Base-by-base conservation (phyloP, 23 tunicate genomes). In the Ascidia mentula region DNA sequence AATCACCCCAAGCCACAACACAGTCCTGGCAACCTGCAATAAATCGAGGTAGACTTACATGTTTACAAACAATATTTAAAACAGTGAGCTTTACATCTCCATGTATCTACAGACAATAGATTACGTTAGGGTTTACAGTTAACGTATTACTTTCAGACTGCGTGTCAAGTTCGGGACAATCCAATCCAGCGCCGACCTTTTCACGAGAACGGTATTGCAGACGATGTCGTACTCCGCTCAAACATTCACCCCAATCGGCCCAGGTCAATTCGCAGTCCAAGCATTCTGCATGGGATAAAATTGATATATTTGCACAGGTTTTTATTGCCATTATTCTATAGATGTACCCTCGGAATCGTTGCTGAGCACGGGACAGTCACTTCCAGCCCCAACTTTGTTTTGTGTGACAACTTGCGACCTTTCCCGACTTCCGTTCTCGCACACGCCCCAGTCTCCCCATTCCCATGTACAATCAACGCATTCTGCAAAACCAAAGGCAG, bases 381-480 rank as follows among this genome's bases (percentile, higher is more conserved):
- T 39, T 77, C 98, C 98, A 12, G 89, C 93, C 46, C 98, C 98
- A 34, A 87, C 85, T 74, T 53, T 46, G 13, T 32, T 39, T 18
- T 33, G 59, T 18, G 85, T 18, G 2, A 92, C 75, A 35, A 6
- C 6, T 45, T 87, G 82, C 28, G 75, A 6, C 38, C 98, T 60
- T 39, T 73, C 18, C 7, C 98, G 45, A 12, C 0, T 24, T 8
- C 89, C 98, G 40, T 77, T 74, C 3, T 22, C 46, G 72, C 98
- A 93, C 4, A 60, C 84, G 0, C 40, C 76, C 98, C 98, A 93
- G 0, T 40, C 74, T 36, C 87, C 87, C 98, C 98, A 93, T 31
- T 60, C 84, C 72, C 84, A 24, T 34, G 12, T 89, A 71, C 98
- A 93, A 60, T 93, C 72, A 38, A 69, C 76, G 70, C 98, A 93